These are phyloP conservation scores for Sminthopsis crassicaudata DNA, from an alignment of 2,113 vertebrate genomes.

Conservation along the genomic window DNA sequence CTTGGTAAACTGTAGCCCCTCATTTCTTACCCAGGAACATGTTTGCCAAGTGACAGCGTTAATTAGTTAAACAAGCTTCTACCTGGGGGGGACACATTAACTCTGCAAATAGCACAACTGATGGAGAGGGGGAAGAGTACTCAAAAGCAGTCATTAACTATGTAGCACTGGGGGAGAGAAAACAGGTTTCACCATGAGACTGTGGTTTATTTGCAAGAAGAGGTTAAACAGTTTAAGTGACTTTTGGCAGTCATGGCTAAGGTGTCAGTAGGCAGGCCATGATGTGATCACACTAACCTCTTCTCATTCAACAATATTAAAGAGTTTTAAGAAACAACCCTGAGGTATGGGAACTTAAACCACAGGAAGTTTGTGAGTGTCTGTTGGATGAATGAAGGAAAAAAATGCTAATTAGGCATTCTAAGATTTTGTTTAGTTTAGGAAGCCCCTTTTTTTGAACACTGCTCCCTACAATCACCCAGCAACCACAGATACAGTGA, in stretches of 20 bases:
- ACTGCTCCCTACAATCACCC: background rate
- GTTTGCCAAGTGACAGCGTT: background rate
- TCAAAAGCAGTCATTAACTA: background rate
- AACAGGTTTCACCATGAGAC: background rate
- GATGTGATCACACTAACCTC: background rate
- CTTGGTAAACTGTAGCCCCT: background rate
- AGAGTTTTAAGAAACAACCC: conserved; percentile 8
- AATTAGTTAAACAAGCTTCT: background rate
- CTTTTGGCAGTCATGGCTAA: background rate
- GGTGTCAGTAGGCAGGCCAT: background rate
- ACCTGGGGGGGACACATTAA: background rate
- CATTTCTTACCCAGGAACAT: background rate
- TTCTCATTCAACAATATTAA: background rate
- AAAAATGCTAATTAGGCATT: background rate
- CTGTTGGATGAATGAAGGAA: conserved; percentile 17
- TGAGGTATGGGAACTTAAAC: background rate
- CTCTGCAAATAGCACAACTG: background rate
- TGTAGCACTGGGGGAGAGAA: background rate
- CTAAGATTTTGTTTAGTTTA: conserved; percentile 23
- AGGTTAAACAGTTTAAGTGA: background rate
- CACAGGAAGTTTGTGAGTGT: background rate
- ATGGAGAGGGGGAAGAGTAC: background rate
- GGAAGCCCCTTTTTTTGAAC: conserved; percentile 56
- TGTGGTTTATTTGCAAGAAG: background rate
- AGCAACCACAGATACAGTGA: conserved; percentile 1